These are phyloP conservation scores for Apocheima hispidaria DNA, from an alignment of 2,888 invertebrate species.

Conservation along the genomic window DNA sequence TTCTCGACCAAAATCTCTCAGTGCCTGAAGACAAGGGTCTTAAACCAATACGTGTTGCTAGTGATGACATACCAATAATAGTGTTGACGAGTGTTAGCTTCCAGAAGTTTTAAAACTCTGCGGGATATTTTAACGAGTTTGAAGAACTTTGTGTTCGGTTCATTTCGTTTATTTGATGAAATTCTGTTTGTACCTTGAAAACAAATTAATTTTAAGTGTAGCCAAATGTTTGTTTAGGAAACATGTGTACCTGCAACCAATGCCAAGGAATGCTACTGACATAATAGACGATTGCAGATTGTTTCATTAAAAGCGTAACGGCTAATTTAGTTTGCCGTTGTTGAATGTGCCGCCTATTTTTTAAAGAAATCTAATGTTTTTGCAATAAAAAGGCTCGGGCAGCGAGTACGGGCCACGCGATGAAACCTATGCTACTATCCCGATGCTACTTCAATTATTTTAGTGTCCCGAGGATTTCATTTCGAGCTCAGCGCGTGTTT, in stretches of 20 bases:
- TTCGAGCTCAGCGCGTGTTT: constrained; percentile 28
- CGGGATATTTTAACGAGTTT: constrained; percentile 10
- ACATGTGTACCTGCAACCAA: constrained; percentile 14
- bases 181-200: constrained; percentile 24
- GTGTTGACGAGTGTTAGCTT: background rate
- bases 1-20: background rate
- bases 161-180: constrained; percentile 12
- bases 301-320: too few species aligned
- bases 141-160: constrained; percentile 8
- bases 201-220: constrained; percentile 25
- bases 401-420: constrained; percentile 1
- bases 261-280: constrained; percentile 26
- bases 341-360: too few species aligned
- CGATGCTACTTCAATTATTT: constrained; percentile 15
- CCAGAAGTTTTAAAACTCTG: background rate
- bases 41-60: too few species aligned
- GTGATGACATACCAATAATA: too few species aligned
- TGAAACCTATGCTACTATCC: constrained; percentile 4
- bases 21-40: too few species aligned
- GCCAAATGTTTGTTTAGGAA: constrained; percentile 27
- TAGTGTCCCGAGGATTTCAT: constrained; percentile 34
- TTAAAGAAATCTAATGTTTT: background rate
- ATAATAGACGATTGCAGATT: too few species aligned
- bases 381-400: constrained; percentile 5
- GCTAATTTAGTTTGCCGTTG: background rate